Evolutionary conservation across 2,113 vertebrate species (phyloP), one percentile per base, ranked within the genome.

Genomic region (Carassius auratus): DNA sequence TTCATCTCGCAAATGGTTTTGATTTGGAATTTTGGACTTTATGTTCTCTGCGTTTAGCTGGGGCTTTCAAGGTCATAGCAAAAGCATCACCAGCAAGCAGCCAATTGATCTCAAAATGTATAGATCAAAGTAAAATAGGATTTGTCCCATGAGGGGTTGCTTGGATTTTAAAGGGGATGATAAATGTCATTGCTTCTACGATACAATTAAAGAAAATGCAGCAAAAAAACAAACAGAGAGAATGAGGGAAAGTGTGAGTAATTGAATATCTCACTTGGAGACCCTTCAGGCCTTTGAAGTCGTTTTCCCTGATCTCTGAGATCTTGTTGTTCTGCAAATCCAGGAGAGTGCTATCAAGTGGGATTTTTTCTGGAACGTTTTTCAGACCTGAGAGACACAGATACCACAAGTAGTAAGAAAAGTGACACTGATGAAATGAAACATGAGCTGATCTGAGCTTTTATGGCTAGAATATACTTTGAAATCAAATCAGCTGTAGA

Each of bases 321-420:
- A 99, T 99, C 93, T 97, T 98, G 92, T 99, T 99, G 94, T 99
- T 99, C 91, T 99, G 98, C 90, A 99, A 93, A 68, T 99, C 98
- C 87, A 99, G 93, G 77, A 99, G 93, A 0, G 96, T 96, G 86
- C 97, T 96, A 85, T 99, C 98, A 0, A 94, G 66, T 0, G 98
- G 97, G 74, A 99, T 96, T 10, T 98, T 94, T 83, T 84, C 96
- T 36, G 98, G 98, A 81, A 99, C 95, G 21, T 88, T 87, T 48
- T 95, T 96, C 90, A 99, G 90, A 89, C 96, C 98, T 99, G 90
- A 74, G 3, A 71, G 78, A 2, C 82, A 79, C 89, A 85, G 80
- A 85, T 10, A 48, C 71, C 88, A 3, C 61, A 19, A 71, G 68
- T 21, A 30, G 76, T n/a, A 26, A 82, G 79, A 75, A 85, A 87